phyloP scores from a whole-genome alignment of 2,888 invertebrate genomes.

The Lepas anatifera region DNA sequence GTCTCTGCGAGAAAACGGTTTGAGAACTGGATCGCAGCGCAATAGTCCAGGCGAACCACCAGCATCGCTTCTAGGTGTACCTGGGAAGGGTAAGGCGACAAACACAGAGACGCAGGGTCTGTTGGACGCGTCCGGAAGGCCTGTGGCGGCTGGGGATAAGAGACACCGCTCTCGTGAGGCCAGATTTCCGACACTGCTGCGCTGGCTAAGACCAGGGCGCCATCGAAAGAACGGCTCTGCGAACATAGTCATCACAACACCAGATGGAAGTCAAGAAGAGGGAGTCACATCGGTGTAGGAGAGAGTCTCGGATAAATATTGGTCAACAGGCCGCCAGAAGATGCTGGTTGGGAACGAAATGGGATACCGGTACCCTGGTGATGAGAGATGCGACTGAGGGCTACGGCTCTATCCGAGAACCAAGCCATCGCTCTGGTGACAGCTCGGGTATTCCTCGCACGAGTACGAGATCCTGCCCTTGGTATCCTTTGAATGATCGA shows the following conservation, averaged over 20 bases:
- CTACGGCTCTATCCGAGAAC: too few species aligned
- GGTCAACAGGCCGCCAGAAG: too few species aligned
- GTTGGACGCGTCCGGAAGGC: background rate
- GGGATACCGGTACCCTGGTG: too few species aligned
- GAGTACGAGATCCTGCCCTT: too few species aligned
- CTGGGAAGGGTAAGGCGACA: background rate
- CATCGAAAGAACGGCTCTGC: background rate
- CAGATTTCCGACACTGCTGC: background rate
- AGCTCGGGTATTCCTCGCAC: too few species aligned
- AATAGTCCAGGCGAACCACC: background rate
- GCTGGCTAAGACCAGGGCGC: background rate
- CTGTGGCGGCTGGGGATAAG: background rate
- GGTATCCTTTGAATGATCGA: too few species aligned
- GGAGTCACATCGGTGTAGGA: background rate
- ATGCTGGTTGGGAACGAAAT: too few species aligned
- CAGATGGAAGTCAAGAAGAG: background rate
- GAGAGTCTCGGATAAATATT: too few species aligned
- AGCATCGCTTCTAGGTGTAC: background rate
- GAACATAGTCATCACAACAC: background rate
- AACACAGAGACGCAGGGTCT: background rate
- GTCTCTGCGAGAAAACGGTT: background rate
- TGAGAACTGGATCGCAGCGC: background rate
- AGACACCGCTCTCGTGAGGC: background rate
- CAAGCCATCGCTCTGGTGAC: too few species aligned
- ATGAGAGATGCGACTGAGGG: too few species aligned